These are phyloP conservation scores for Pocillopora grandis DNA, from an alignment of 92 coral and sea anemone genomes.

Conservation along the genomic window DNA sequence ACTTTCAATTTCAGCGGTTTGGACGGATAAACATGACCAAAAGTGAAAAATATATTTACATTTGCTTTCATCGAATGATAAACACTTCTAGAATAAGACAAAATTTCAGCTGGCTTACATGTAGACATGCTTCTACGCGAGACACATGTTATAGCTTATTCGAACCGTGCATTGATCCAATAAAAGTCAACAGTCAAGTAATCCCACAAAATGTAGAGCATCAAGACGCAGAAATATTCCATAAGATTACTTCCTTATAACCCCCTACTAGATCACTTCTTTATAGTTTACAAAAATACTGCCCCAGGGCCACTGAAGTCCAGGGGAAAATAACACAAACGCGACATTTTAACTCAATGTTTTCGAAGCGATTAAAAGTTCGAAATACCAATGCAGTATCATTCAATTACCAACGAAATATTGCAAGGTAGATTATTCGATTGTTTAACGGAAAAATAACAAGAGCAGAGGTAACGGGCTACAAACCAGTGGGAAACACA, in stretches of 20 bases:
- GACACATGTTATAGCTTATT: not conserved
- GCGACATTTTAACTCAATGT: not conserved
- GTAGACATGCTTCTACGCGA: not conserved
- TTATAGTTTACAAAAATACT: not conserved
- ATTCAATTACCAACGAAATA: not conserved
- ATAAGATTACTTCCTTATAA: slow-evolving; percentile 5
- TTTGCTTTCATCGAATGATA: slow-evolving; percentile 6
- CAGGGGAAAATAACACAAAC: not conserved
- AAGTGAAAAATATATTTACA: not conserved
- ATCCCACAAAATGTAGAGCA: not conserved
- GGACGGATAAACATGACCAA: not conserved
- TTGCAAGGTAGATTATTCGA: not conserved
- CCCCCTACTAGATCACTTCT: slow-evolving; percentile 11
- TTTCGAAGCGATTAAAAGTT: slow-evolving; percentile 29
- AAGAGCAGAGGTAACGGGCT: slow-evolving; percentile 2
- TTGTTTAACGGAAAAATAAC: not conserved
- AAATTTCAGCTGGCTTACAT: slow-evolving; percentile 6
- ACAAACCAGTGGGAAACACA: slow-evolving; percentile 26
- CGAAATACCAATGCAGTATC: slow-evolving; percentile 32
- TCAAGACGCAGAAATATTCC: not conserved
- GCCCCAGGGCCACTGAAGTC: slow-evolving; percentile 11
- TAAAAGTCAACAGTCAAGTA: slow-evolving; percentile 4
- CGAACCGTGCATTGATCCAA: not conserved
- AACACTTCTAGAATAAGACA: not conserved
- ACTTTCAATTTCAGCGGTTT: not conserved